Evolutionary conservation across 1,140 invertebrate genomes (phyloP).

Genomic region (Brachionus angularis): DNA sequence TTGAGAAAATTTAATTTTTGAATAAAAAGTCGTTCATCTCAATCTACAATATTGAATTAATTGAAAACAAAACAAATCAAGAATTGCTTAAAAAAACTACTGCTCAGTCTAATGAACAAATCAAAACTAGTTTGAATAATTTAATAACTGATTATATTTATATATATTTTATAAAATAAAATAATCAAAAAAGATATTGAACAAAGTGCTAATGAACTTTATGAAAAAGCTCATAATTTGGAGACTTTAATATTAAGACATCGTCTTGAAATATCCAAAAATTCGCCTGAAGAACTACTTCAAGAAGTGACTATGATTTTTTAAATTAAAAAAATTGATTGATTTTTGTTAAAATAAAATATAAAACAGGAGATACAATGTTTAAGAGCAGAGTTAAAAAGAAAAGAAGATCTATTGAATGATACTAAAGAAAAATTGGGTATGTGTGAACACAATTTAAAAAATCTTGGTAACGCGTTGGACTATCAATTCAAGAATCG

Average conservation of each 20-base stretch:
- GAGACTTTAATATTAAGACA: conserved; percentile 16
- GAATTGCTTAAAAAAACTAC: background rate
- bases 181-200: conserved; percentile 1
- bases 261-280: conserved; percentile 11
- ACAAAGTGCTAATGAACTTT: background rate
- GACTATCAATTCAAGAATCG: conserved; percentile 23
- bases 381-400: background rate
- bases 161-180: background rate
- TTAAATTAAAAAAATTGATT: background rate
- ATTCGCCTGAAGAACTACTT: conserved; percentile 15
- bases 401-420: background rate
- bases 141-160: background rate
- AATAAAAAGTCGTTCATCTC: conserved; percentile 7
- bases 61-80: conserved; percentile 17
- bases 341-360: background rate
- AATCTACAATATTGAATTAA: conserved; percentile 33
- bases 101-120: conserved; percentile 15
- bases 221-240: conserved; percentile 18
- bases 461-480: background rate
- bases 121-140: background rate
- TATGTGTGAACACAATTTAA: background rate
- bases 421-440: conserved; percentile 15
- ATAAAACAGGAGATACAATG: conserved; percentile 28
- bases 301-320: background rate
- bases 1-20: background rate